A percentile compares a stretch with the other conserved stretches of the same genome.
Evolutionary conservation across 2,888 invertebrate genomes (phyloP).

Genomic region (Ochropleura leucogaster): DNA sequence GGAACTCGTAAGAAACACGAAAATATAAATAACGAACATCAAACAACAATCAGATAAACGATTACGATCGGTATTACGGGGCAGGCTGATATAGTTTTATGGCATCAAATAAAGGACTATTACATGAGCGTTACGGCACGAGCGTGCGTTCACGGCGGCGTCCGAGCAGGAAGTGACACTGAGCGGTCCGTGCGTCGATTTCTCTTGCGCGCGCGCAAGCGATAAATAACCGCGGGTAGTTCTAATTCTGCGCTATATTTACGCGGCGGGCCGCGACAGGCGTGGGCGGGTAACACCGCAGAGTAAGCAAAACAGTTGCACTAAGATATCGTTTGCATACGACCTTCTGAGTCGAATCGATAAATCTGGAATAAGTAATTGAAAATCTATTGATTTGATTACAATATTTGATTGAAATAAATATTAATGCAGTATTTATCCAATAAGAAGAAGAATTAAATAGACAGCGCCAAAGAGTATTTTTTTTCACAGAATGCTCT

Average conservation of each 20-base stretch:
- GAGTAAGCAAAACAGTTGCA: constrained; percentile 79
- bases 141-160: constrained; percentile 75
- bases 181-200: constrained; percentile 71
- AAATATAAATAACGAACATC: constrained; percentile 66
- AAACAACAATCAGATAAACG: constrained; percentile 71
- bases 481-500: not conserved
- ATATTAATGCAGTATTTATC: constrained; percentile 24
- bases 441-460: constrained; percentile 6
- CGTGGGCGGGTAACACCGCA: constrained; percentile 79
- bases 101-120: constrained; percentile 79
- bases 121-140: constrained; percentile 72
- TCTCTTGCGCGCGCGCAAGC: constrained; percentile 70
- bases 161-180: constrained; percentile 83
- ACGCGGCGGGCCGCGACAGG: constrained; percentile 78
- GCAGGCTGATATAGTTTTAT: constrained; percentile 79
- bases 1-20: constrained; percentile 49
- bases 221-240: constrained; percentile 88
- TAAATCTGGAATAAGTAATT: constrained; percentile 56
- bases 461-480: not conserved
- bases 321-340: constrained; percentile 71
- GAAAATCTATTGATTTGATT: constrained; percentile 45
- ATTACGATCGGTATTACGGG: constrained; percentile 65
- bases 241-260: constrained; percentile 88
- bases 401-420: constrained; percentile 52
- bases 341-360: constrained; percentile 55